Evolutionary conservation across 2,113 vertebrate genomes (phyloP), one percentile per base, ranked within the genome.

Genomic region (Colaptes auratus): DNA sequence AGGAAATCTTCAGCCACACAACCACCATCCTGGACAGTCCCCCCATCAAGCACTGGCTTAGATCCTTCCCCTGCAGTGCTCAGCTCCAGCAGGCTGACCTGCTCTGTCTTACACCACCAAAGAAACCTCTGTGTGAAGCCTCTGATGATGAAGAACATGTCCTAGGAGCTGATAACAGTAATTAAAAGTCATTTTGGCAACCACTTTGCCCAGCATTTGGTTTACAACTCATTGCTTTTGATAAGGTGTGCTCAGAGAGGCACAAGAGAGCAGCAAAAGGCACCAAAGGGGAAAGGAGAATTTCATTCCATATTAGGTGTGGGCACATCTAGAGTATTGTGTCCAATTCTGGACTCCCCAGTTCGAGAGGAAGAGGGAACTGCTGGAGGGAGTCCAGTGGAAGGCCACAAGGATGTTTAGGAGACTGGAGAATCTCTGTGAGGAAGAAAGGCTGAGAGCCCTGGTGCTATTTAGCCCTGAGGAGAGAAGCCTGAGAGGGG

Each of bases 21-120:
- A 87, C 42, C 31, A 23, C 53, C 31, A 33, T 65, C 39, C 66
- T 27, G 53, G 65, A 55, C 13, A 67, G 56, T 55, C 30, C 6
- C 39, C 31, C 52, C 63, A 69, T 6, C 69, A 58, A 12, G 5
- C 1, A 1, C 0, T 16, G 70, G 69, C 42, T 46, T 6, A 2
- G 73, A 39, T 24, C 56, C 56, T 70, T 55, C 30, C 59, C 35
- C 72, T n/a, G 35, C 80, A 15, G 58, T 9, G 61, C 70, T 80
- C 53, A 55, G 59, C 36, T 71, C 53, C 55, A 74, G 44, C 78
- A 73, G 35, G 11, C 44, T 66, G 46, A 70, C 27, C 56, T 86
- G 72, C 33, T 50, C 56, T 42, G 8, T 39, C 35, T 74, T 55
- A 20, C 10, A 42, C 5, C 46, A 71, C 9, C 15, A 23, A 67